Evolutionary conservation across 2,797 vertebrate genomes (phyloP).

Genomic region (Simalia tracyae): DNA sequence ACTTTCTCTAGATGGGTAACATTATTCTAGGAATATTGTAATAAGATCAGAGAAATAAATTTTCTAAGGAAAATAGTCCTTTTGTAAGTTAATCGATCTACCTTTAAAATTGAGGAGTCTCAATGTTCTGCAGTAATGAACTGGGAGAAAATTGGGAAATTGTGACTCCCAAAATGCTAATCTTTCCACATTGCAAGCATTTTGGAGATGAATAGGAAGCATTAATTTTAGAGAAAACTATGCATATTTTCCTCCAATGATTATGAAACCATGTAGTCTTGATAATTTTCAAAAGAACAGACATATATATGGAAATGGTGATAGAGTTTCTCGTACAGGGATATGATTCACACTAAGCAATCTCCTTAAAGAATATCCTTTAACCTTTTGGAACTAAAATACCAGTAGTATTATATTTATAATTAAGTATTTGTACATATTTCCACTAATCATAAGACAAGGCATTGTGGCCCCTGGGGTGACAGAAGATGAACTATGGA

Average conservation of each 20-base stretch:
- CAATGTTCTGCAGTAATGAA: not conserved
- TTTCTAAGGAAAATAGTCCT: not conserved
- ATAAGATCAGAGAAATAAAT: not conserved
- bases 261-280: not conserved
- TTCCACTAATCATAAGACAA: constrained; percentile 74
- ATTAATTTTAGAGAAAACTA: not conserved
- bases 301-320: not conserved
- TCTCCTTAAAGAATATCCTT: not conserved
- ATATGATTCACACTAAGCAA: not conserved
- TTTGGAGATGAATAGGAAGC: not conserved
- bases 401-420: not conserved
- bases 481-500: constrained; percentile 95
- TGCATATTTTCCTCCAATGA: not conserved
- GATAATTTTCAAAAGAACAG: not conserved
- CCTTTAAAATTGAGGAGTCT: not conserved
- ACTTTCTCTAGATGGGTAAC: not conserved
- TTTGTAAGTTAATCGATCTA: not conserved
- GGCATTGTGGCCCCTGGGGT: constrained; percentile 85
- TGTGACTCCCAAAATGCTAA: not conserved
- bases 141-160: not conserved
- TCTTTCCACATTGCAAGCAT: not conserved
- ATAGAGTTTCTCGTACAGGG: not conserved
- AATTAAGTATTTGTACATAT: not conserved
- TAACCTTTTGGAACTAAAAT: not conserved
- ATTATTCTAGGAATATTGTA: not conserved